Evolutionary conservation across 37 sponge, comb jelly and placozoan genomes (phyloP).

Genomic region (Ianthella basta): DNA sequence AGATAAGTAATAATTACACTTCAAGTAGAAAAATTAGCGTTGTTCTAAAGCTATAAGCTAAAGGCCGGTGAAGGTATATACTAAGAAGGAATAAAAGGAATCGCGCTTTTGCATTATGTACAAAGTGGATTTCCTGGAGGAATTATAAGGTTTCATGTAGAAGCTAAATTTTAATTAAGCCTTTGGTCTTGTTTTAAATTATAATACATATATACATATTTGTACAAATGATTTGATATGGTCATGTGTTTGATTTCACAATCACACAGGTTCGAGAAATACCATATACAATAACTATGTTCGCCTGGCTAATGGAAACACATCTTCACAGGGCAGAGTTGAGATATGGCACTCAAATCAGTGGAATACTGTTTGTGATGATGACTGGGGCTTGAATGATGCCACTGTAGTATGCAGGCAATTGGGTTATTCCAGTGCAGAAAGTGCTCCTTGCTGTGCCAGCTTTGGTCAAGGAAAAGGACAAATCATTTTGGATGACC

Average conservation of each 20-base stretch:
- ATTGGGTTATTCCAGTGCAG: background rate
- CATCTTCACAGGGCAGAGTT: constrained; percentile 19
- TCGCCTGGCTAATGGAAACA: constrained; percentile 4
- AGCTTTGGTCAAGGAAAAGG: constrained; percentile 21
- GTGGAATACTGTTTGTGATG: constrained; percentile 31
- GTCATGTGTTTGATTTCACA: background rate
- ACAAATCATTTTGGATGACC: constrained; percentile 1
- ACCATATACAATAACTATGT: background rate
- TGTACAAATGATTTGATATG: background rate
- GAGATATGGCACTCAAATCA: background rate
- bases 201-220: background rate
- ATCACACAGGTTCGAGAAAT: background rate
- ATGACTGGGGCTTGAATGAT: constrained; percentile 8
- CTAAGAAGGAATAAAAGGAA: too few species aligned
- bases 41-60: too few species aligned
- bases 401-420: constrained; percentile 21
- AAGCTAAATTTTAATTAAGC: too few species aligned
- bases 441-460: background rate
- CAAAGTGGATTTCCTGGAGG: too few species aligned
- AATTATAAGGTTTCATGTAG: too few species aligned
- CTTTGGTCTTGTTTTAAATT: too few species aligned
- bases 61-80: too few species aligned
- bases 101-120: too few species aligned
- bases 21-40: too few species aligned
- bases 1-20: too few species aligned